Base-by-base conservation (phyloP, 1,140 invertebrate genomes). In the Drosophila varians region DNA sequence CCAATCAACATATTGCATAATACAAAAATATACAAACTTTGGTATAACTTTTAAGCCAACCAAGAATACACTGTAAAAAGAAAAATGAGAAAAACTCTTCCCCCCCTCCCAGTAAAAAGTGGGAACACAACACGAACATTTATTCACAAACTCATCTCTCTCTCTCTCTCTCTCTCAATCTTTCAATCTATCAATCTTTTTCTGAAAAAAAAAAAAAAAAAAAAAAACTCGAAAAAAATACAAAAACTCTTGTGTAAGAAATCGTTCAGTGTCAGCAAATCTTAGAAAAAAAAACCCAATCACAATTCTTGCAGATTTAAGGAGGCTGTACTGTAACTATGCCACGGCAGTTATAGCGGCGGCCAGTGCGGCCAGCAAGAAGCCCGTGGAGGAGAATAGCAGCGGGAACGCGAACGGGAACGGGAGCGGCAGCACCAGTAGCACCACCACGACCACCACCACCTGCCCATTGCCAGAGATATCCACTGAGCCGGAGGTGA, bases 221-320 rank as follows among this genome's bases (percentile, higher is more conserved):
- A n/a, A n/a, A n/a, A n/a, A n/a, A n/a, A n/a, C n/a, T n/a, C n/a
- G n/a, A n/a, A n/a, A n/a, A n/a, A n/a, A n/a, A n/a, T n/a, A n/a
- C n/a, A n/a, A n/a, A n/a, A n/a, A n/a, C n/a, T n/a, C n/a, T n/a
- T n/a, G n/a, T n/a, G 45, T 66, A 66, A 64, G 62, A 34, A 61
- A 53, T 66, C 65, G 65, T 60, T 34, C 71, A 55, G 51, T 70
- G 53, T 51, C 40, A 53, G 45, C 51, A 57, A 65, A 71, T 84
- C 69, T 68, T 64, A 88, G 84, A 70, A 60, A 88, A 60, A 88
- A 88, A 80, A 74, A 72, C 61, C 70, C 80, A 83, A 78, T 78
- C 75, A 77, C 60, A 87, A 90, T 90, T 90, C 70, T 89, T 91
- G 77, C 90, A 91, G 90, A 91, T 91, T 89, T 91, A 75, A 74